Evolutionary conservation across 2,797 vertebrate genomes (phyloP).

Genomic region (Moxostoma hubbsi): DNA sequence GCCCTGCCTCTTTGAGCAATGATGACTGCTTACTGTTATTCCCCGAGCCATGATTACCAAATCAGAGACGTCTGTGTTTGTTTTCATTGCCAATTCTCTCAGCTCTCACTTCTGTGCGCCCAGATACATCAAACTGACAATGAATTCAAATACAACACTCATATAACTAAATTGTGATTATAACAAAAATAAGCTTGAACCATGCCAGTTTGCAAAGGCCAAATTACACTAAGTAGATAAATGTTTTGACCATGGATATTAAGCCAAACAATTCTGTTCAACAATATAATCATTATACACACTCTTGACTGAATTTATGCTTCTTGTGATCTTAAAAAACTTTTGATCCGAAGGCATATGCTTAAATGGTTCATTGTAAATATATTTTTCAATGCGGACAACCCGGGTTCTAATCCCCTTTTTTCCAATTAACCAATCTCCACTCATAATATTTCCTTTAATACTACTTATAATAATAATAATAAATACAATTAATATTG

Average conservation of each 20-base stretch:
- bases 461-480: too few relatives aligned
- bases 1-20: constrained; percentile 37
- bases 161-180: constrained; percentile 30
- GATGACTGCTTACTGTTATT: constrained; percentile 46
- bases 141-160: constrained; percentile 38
- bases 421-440: too few relatives aligned
- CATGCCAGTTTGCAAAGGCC: constrained; percentile 2
- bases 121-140: constrained; percentile 50
- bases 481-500: too few relatives aligned
- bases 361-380: too few relatives aligned
- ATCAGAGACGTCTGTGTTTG: constrained; percentile 53
- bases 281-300: too few relatives aligned
- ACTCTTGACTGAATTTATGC: too few relatives aligned
- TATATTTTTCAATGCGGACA: too few relatives aligned
- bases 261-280: not conserved
- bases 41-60: constrained; percentile 38
- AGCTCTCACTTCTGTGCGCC: constrained; percentile 1
- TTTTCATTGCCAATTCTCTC: constrained; percentile 40
- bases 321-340: too few relatives aligned
- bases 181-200: constrained; percentile 21
- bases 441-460: too few relatives aligned
- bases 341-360: too few relatives aligned
- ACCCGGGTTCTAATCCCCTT: too few relatives aligned
- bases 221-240: not conserved
- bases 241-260: not conserved